Base-by-base conservation (phyloP, 2,888 invertebrate species). In the Habrosyne pyritoides region DNA sequence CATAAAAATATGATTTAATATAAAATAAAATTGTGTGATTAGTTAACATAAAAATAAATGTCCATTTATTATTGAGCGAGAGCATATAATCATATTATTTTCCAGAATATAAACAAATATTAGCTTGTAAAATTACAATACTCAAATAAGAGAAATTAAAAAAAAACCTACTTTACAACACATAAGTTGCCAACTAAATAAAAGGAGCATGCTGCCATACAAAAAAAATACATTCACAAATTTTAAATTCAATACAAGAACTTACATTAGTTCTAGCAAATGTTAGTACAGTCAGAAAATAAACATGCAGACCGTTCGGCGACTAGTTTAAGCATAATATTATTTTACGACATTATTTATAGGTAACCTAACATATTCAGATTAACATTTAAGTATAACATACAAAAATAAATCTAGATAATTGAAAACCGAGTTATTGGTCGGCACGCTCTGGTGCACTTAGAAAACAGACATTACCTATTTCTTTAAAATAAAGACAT, bases 1-100 rank as follows among this genome's bases (percentile, higher is more conserved):
- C 21, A 67, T 66, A 60, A 62, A 66, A n/a, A 42, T 42, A 36
- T 36, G 6, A 12, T 36, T 36, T 14, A 14, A 33, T 33, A 36
- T 14, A 8, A 36, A 14, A 42, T 42, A 42, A 42, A 42, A 18
- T 18, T 14, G 8, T 42, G 7, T 42, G 42, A 18, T 18, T 42
- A 42, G 14, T 42, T 18, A 18, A 42, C 42, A 42, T 18, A 8
- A 42, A 18, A 42, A 18, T 42, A 42, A 42, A 42, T 6, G 5
- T 42, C 2, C 12, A 42, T 42, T 33, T 2, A 5, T 14, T 36
- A 18, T 42, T 18, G 42, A 42, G 42, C 42, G 18, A 42, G 42
- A 42, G n/a, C 12, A 36, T 24, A 5, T 24, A 24, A 5, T 24
- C 24, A 24, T 24, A 24, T 7, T 24, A 5, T 24, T 24, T 7